Conservation (phyloP, 2,888 invertebrate genomes). For the Mechanitis messenoides region DNA sequence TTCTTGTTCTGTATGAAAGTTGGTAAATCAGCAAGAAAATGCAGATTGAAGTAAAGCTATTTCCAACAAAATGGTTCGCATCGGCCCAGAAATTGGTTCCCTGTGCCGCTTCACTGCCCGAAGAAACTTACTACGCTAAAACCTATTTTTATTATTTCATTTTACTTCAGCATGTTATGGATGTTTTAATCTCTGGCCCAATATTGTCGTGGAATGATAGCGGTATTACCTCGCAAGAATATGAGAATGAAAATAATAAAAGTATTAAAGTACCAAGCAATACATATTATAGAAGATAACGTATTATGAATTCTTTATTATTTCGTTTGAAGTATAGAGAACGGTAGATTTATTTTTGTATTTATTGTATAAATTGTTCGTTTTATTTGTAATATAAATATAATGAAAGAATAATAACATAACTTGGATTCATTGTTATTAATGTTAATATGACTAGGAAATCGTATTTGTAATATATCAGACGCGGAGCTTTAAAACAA, state of each 20-base stretch:
- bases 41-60: slow-evolving; percentile 76
- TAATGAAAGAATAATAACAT: no score
- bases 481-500: no score
- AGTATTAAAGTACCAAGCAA: slow-evolving; percentile 6
- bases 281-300: slow-evolving; percentile 1
- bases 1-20: slow-evolving; percentile 66
- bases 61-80: slow-evolving; percentile 74
- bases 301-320: slow-evolving; percentile 4
- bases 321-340: neutral
- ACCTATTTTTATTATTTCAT: slow-evolving; percentile 71
- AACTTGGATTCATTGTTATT: no score
- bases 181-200: slow-evolving; percentile 58
- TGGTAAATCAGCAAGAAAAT: slow-evolving; percentile 77
- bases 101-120: slow-evolving; percentile 66
- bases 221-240: slow-evolving; percentile 29
- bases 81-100: slow-evolving; percentile 75
- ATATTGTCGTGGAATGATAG: slow-evolving; percentile 34
- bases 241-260: slow-evolving; percentile 15
- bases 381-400: neutral
- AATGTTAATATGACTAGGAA: no score
- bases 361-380: neutral
- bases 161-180: slow-evolving; percentile 54
- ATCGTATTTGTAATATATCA: no score
- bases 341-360: neutral
- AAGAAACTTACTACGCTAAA: slow-evolving; percentile 67